Percentiles rank a stretch among this genome's conserved stretches.
phyloP scores from a whole-genome alignment of 2,797 vertebrate species.

The Phoeniculus purpureus region DNA sequence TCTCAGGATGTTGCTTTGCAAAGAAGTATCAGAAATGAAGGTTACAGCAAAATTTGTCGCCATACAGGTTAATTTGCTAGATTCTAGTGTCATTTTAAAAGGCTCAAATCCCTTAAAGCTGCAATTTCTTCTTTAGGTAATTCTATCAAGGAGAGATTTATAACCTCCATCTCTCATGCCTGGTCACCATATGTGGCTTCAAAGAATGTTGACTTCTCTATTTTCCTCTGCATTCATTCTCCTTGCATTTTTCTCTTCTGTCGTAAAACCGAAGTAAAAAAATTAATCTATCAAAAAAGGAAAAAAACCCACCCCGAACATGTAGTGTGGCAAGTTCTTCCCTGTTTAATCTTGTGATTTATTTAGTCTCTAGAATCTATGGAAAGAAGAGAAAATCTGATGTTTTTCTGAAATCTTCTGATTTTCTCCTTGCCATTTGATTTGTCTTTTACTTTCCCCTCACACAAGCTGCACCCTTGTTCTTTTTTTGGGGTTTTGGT shows the following conservation, averaged over 20 bases:
- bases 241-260: constrained; percentile 31
- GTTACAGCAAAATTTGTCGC: background rate
- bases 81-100: constrained; percentile 14
- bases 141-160: constrained; percentile 54
- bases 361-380: constrained; percentile 1
- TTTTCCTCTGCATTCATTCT: constrained; percentile 63
- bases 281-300: constrained; percentile 3
- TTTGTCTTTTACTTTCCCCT: background rate
- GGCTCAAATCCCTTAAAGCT: constrained; percentile 23
- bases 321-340: background rate
- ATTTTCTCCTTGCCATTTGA: background rate
- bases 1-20: background rate
- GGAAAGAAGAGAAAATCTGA: background rate
- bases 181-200: constrained; percentile 68
- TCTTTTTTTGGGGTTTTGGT: background rate
- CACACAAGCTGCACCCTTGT: background rate
- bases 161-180: constrained; percentile 45
- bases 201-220: constrained; percentile 55
- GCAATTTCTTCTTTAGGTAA: constrained; percentile 56
- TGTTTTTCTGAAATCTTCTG: background rate
- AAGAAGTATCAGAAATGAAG: background rate
- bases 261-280: constrained; percentile 50
- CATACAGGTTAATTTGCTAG: constrained; percentile 21
- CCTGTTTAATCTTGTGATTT: constrained; percentile 1
- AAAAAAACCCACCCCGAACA: background rate